Base-by-base conservation (phyloP, 2,888 invertebrate genomes). In the Sminthurinus aureus region DNA sequence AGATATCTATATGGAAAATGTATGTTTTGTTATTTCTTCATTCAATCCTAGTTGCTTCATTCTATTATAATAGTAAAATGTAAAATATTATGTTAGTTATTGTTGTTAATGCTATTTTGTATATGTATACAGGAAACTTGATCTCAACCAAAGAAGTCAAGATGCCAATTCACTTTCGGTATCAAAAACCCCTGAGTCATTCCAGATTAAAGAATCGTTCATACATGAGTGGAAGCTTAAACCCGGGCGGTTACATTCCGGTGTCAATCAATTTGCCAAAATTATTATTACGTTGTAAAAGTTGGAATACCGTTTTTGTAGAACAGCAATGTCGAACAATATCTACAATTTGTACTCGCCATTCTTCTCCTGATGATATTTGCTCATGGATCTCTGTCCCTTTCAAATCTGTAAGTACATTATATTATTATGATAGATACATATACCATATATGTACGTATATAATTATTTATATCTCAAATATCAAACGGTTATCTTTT, bases 101-200 rank as follows among this genome's bases (percentile, higher is more conserved):
- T n/a, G n/a, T n/a, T n/a, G n/a, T n/a, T n/a, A n/a, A n/a, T n/a
- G n/a, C n/a, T n/a, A n/a, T n/a, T n/a, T n/a, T n/a, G n/a, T 64
- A 64, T n/a, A 2, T 64, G 3, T 13, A 64, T 9, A 64, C 20
- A 86, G 86, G 88, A 13, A 88, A 88, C 67, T 75, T 88, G 75
- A 87, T 88, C 58, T 85, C 88, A 24, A 88, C 87, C 58, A 85
- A 84, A 8, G 84, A 85, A 26, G 81, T 87, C 8, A 85, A 81
- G 81, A 81, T 92, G 74, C 92, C 92, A 8, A 89, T 92, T 74
- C 92, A 92, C 89, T 89, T 92, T 82, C 89, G 92, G 52, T 92
- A 92, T 87, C 92, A 92, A 86, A 90, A 90, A 83, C 90, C 91
- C 20, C 90, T 90, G 85, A 90, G 91, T 71, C 90, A 90, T 84